These are phyloP conservation scores for Melanotaenia maccullochi DNA, from an alignment of 2,797 vertebrate genomes.

Conservation along the genomic window DNA sequence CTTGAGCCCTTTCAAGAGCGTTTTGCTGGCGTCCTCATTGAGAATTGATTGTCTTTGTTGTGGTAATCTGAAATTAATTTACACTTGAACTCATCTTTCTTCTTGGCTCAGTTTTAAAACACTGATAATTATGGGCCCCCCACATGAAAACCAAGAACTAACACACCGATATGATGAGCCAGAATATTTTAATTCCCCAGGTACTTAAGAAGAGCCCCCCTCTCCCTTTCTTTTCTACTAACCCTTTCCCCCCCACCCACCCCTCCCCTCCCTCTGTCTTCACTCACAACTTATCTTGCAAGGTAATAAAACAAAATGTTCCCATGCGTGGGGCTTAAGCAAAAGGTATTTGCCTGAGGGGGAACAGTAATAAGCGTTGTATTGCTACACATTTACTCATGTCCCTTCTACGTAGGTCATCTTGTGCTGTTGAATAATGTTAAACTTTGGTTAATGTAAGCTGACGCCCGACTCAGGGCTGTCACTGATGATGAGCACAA, in stretches of 20 bases:
- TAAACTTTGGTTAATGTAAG: conserved; percentile 89
- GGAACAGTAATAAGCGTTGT: conserved; percentile 93
- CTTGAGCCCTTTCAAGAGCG: conserved; percentile 89
- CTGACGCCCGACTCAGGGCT: conserved; percentile 79
- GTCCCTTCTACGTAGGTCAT: conserved; percentile 92
- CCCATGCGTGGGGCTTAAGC: conserved; percentile 89
- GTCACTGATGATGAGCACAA: conserved; percentile 49
- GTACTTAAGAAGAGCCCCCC: conserved; percentile 86
- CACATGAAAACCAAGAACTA: conserved; percentile 91
- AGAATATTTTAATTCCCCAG: conserved; percentile 95
- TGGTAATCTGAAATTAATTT: conserved; percentile 99
- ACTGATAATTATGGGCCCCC: conserved; percentile 92
- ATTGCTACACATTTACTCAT: conserved; percentile 90
- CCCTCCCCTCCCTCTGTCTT: conserved; percentile 59
- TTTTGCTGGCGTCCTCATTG: conserved; percentile 90
- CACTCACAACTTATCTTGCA: conserved; percentile 90
- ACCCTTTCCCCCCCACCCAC: conserved; percentile 5
- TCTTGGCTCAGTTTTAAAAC: conserved; percentile 97
- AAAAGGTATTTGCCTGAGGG: conserved; percentile 96
- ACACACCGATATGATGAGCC: conserved; percentile 91
- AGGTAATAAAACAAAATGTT: conserved; percentile 98
- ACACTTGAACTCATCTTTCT: conserved; percentile 99
- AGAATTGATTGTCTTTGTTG: conserved; percentile 98
- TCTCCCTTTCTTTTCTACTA: conserved; percentile 24
- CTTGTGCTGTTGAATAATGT: conserved; percentile 88